Percentiles rank a stretch among this genome's conserved stretches.
Evolutionary conservation across 2,797 vertebrate species (phyloP).

Genomic region (Macropodus opercularis): DNA sequence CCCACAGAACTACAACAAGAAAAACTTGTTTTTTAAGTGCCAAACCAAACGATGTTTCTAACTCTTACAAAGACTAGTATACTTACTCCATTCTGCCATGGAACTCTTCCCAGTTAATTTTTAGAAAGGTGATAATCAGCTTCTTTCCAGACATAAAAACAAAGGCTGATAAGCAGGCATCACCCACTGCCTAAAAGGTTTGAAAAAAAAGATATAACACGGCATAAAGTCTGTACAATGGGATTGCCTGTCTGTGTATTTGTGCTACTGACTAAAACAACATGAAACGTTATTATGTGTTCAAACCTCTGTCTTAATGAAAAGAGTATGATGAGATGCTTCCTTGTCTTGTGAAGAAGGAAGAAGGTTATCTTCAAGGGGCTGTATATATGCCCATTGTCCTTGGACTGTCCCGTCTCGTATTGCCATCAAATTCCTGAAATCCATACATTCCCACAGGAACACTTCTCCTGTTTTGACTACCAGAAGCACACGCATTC

Average conservation of each 20-base stretch:
- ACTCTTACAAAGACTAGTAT: background rate
- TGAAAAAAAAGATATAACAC: slow-evolving; percentile 4
- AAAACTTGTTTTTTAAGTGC: background rate
- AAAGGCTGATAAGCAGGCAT: slow-evolving; percentile 88
- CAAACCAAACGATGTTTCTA: background rate
- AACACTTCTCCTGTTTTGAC: slow-evolving; percentile 83
- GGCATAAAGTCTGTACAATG: background rate
- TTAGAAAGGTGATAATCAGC: slow-evolving; percentile 85
- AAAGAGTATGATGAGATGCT: slow-evolving; percentile 82
- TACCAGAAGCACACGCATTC: slow-evolving; percentile 82
- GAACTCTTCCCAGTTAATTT: slow-evolving; percentile 86
- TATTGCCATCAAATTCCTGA: slow-evolving; percentile 56
- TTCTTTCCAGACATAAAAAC: slow-evolving; percentile 84
- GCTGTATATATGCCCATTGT: slow-evolving; percentile 85
- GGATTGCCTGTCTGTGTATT: background rate
- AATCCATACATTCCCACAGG: slow-evolving; percentile 89
- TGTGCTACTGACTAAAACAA: background rate
- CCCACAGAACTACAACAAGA: slow-evolving; percentile 77
- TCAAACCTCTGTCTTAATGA: slow-evolving; percentile 88
- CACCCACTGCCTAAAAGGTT: slow-evolving; percentile 82
- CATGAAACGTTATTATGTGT: slow-evolving; percentile 20
- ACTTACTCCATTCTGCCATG: slow-evolving; percentile 70
- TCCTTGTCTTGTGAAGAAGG: slow-evolving; percentile 89
- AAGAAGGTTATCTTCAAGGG: slow-evolving; percentile 75
- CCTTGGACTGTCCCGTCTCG: slow-evolving; percentile 78